These are phyloP conservation scores for Andrena chrysosceles DNA, from an alignment of 2,888 invertebrate genomes.

Conservation along the genomic window DNA sequence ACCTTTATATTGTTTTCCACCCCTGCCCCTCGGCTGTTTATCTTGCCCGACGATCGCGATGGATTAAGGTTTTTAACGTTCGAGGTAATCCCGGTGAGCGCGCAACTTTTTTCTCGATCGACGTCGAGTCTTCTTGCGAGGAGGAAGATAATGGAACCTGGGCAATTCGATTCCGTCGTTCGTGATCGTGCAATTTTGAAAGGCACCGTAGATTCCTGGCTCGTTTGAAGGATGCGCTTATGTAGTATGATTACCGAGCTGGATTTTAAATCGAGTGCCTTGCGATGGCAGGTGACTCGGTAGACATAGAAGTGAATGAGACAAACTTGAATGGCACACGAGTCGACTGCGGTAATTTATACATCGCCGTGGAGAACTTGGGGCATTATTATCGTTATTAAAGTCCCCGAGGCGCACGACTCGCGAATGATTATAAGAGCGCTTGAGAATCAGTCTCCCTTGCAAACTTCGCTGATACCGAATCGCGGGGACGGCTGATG, in stretches of 20 bases:
- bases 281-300: no score
- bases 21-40: neutral
- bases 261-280: no score
- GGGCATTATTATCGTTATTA: neutral
- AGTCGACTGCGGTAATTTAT: no score
- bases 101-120: neutral
- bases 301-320: no score
- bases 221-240: no score
- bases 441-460: constrained; percentile 3
- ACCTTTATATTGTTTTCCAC: neutral
- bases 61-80: constrained; percentile 4
- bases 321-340: no score
- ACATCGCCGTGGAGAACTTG: neutral
- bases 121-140: neutral
- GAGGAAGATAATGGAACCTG: neutral
- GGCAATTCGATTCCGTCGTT: constrained; percentile 17
- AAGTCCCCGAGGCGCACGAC: neutral
- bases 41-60: constrained; percentile 10
- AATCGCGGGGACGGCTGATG: constrained; percentile 28
- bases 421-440: neutral
- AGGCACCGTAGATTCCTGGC: no score
- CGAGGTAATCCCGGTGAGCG: neutral
- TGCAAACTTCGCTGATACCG: constrained; percentile 33
- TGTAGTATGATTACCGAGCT: no score
- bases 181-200: neutral